Percentiles rank a stretch among this genome's conserved stretches.
These are phyloP conservation scores for Bellardia pandia DNA, from an alignment of 2,888 invertebrate genomes.

Conservation along the genomic window DNA sequence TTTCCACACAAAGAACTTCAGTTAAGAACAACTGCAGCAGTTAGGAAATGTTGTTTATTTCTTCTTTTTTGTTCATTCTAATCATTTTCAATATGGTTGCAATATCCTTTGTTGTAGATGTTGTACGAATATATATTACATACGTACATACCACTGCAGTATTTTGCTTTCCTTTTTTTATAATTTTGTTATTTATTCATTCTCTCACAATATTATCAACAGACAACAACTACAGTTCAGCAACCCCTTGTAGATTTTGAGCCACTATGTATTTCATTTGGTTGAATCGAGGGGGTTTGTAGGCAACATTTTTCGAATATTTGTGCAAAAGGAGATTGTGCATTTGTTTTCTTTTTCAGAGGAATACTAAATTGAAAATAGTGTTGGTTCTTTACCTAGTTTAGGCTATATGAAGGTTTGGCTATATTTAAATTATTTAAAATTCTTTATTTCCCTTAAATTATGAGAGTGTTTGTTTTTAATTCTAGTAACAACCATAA, in stretches of 20 bases:
- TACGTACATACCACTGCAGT: constrained; percentile 40
- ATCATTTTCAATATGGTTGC: constrained; percentile 69
- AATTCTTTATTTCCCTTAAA: no score
- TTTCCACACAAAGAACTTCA: constrained; percentile 15
- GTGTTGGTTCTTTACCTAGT: no score
- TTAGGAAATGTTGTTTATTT: constrained; percentile 19
- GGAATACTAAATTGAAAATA: neutral
- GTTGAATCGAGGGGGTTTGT: neutral
- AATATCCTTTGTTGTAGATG: constrained; percentile 53
- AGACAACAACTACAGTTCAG: constrained; percentile 50
- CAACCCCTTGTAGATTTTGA: constrained; percentile 59
- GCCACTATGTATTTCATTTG: constrained; percentile 13
- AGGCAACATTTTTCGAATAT: neutral
- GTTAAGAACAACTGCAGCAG: constrained; percentile 48
- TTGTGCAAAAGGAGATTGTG: neutral
- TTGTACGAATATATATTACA: neutral
- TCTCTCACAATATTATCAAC: constrained; percentile 52
- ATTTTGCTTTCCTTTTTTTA: constrained; percentile 39
- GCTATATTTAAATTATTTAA: no score
- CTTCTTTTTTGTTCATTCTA: constrained; percentile 38
- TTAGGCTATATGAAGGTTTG: no score
- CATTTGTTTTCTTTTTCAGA: neutral
- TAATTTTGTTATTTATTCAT: constrained; percentile 50
- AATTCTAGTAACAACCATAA: no score
- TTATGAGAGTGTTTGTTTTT: no score